A percentile compares a stretch with the other conserved stretches of the same genome.
Evolutionary conservation across 1,140 invertebrate genomes (phyloP).

Genomic region (Drosophila eugracilis): DNA sequence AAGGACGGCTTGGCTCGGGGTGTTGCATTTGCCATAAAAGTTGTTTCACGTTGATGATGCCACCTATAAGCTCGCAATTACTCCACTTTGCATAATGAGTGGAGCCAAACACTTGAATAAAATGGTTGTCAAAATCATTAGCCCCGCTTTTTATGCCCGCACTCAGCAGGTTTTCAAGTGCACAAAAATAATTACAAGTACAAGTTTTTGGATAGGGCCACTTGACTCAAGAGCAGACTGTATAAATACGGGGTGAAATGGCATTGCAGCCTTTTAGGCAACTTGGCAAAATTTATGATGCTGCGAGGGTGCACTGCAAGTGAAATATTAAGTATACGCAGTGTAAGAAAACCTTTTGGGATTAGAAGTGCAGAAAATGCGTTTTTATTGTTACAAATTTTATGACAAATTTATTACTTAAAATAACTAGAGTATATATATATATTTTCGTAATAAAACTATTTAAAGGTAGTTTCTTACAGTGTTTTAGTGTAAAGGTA

Average conservation of each 20-base stretch:
- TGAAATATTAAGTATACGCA: conserved; percentile 1
- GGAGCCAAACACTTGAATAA: conserved; percentile 37
- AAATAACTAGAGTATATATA: no score
- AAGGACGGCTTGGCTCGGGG: conserved; percentile 7
- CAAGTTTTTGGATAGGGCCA: conserved; percentile 35
- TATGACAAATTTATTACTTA: no score
- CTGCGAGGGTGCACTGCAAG: background rate
- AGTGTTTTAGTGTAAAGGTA: conserved; percentile 18
- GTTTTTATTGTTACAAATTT: background rate
- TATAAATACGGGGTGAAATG: conserved; percentile 28
- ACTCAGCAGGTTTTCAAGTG: conserved; percentile 47
- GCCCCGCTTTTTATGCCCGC: background rate
- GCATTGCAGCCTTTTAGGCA: conserved; percentile 53
- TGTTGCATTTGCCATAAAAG: conserved; percentile 54
- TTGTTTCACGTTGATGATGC: conserved; percentile 40
- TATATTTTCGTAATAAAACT: background rate
- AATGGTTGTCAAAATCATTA: conserved; percentile 25
- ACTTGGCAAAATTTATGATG: conserved; percentile 49
- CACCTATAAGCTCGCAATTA: conserved; percentile 67
- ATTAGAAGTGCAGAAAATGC: background rate
- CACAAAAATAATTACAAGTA: conserved; percentile 59
- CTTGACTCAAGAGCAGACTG: conserved; percentile 46
- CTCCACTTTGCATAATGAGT: conserved; percentile 76
- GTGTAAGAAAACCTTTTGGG: background rate
- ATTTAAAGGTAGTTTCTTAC: background rate